Percentiles rank a stretch among this genome's conserved stretches.
Conservation (phyloP, 37 sponge, comb jelly and placozoan species). For the Halisarca cf. caerulea region DNA sequence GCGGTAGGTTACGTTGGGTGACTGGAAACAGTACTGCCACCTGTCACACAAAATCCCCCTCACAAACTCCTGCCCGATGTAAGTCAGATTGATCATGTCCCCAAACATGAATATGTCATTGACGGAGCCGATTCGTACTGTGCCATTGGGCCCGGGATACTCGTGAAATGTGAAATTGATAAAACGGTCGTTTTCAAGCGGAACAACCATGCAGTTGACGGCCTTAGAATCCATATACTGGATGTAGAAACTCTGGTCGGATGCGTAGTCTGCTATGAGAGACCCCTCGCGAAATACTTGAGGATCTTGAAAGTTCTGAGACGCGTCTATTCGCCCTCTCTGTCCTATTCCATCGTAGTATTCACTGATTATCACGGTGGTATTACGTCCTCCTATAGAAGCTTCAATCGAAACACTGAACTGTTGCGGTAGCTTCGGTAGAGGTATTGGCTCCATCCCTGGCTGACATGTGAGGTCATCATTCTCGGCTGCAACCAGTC, state of each 20-base stretch:
- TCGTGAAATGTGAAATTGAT: constrained; percentile 17
- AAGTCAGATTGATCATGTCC: not conserved
- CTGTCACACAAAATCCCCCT: constrained; percentile 44
- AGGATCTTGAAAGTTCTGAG: not conserved
- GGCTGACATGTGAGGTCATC: not conserved
- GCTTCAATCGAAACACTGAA: constrained; percentile 48
- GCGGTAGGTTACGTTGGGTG: constrained; percentile 15
- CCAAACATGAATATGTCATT: constrained; percentile 4
- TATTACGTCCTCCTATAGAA: not conserved
- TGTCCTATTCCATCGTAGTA: constrained; percentile 48
- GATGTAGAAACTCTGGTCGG: constrained; percentile 30
- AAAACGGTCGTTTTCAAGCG: not conserved
- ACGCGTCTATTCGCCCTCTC: constrained; percentile 28
- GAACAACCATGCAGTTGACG: constrained; percentile 23
- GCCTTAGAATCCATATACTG: not conserved
- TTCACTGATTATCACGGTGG: constrained; percentile 9
- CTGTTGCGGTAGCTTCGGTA: constrained; percentile 54
- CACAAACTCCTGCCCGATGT: constrained; percentile 28
- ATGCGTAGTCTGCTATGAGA: constrained; percentile 23
- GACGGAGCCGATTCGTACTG: constrained; percentile 35
- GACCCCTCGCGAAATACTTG: not conserved
- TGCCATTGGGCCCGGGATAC: constrained; percentile 12
- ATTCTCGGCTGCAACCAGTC: not conserved
- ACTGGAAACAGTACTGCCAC: constrained; percentile 46
- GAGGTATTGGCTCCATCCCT: not conserved